Base-by-base conservation (phyloP, 2,797 vertebrate genomes). In the Lycodopsis pacificus region DNA sequence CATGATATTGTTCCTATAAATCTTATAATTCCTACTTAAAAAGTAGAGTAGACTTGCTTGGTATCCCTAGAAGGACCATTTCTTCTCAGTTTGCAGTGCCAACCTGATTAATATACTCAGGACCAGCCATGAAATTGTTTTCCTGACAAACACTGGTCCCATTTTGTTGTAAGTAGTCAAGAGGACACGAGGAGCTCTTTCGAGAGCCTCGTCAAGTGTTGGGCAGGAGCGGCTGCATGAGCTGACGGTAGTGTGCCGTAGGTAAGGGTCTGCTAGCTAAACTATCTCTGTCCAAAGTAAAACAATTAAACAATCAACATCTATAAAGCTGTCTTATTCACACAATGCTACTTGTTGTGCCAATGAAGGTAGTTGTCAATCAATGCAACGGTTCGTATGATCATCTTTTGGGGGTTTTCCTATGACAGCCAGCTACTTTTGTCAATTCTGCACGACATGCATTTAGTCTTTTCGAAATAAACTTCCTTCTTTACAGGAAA, bases 181-280 rank as follows among this genome's bases (percentile, higher is more conserved):
- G 44, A 71, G 42, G 42, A 59, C 10, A 49, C 44, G 10, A 42
- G 20, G 38, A 40, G 59, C 42, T 30, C 12, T 64, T 40, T 44
- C 58, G 51, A 64, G 40, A 48, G 57, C 2, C 46, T 63, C 38
- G 70, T 57, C 30, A 73, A 74, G 27, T 59, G 42, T 65, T 56
- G 30, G 36, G 44, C 4, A 30, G 30, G 59, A 27, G 27, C 3
- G 27, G 27, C 27, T 27, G 27, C 3, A 27, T 27, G 27, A 27
- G 27, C 27, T 27, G 27, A 27, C 27, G 27, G 27, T 27, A 27
- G 27, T 27, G 27, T 27, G 27, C 27, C 27, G 27, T 27, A 40
- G 36, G n/a, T 7, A 17, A 8, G 12, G 30, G 32, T 36, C 34
- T 22, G 12, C 30, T 17, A 27, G 25, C 25, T 56, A 27, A 30